Percentiles rank a stretch among this genome's conserved stretches.
Conservation (phyloP, 2,888 invertebrate genomes). For the Drosophila birchii region DNA sequence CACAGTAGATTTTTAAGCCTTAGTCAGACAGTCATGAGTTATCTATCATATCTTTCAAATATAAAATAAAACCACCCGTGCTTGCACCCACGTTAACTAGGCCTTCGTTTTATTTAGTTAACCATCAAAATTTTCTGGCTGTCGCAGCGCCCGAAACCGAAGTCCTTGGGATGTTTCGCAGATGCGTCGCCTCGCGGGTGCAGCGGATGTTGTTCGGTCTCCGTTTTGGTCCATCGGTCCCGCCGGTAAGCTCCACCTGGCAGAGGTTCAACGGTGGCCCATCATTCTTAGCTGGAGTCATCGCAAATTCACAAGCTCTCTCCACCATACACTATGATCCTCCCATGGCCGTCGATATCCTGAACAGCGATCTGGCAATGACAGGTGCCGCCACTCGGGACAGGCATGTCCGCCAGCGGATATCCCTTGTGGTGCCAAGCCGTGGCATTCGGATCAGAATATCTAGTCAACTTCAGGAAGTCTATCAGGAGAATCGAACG, state of each 20-base stretch:
- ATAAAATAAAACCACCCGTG: conserved; percentile 19
- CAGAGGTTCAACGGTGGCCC: neutral
- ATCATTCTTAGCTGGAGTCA: neutral
- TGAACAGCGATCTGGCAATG: conserved; percentile 12
- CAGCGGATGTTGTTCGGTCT: conserved; percentile 10
- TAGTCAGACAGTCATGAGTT: conserved; percentile 1
- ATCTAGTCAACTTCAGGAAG: neutral
- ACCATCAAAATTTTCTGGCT: conserved; percentile 22
- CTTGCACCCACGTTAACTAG: conserved; percentile 15
- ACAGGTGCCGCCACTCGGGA: neutral
- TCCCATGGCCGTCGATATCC: conserved; percentile 33
- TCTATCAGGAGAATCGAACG: neutral
- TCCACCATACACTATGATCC: conserved; percentile 1
- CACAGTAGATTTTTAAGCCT: neutral
- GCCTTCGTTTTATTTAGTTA: conserved; percentile 12
- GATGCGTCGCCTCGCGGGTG: conserved; percentile 14
- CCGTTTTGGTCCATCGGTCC: conserved; percentile 76
- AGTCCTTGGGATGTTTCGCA: conserved; percentile 21
- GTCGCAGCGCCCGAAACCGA: neutral
- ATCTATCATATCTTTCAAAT: conserved; percentile 1
- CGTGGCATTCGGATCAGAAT: neutral
- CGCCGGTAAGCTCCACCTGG: neutral
- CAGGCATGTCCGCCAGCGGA: neutral
- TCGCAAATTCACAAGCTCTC: neutral
- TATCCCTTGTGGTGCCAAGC: neutral